Percentiles rank a stretch among this genome's conserved stretches.
These are phyloP conservation scores for Epiblema foenella DNA, from an alignment of 2,888 invertebrate species.

Conservation along the genomic window DNA sequence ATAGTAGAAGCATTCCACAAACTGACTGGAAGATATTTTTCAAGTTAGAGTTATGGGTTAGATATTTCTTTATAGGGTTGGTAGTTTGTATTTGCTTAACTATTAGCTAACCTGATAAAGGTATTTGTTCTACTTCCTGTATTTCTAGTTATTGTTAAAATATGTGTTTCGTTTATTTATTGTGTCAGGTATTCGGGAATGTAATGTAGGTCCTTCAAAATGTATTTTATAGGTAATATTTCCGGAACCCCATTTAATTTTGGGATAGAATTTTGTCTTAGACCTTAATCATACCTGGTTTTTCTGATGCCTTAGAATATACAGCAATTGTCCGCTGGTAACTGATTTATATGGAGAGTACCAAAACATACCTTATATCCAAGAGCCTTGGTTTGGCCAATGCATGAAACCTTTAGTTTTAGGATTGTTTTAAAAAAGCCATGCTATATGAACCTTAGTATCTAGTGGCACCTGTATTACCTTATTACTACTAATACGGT, in stretches of 20 bases:
- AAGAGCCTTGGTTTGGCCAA: background rate
- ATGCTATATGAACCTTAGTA: background rate
- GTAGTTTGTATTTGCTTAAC: conserved; percentile 19
- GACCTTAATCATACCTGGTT: background rate
- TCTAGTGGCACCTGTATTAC: background rate
- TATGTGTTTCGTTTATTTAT: background rate
- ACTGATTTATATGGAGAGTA: background rate
- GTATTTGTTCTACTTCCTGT: conserved; percentile 6
- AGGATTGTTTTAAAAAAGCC: background rate
- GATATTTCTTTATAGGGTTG: conserved; percentile 37
- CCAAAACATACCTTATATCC: background rate
- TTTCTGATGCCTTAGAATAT: background rate
- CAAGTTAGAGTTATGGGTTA: conserved; percentile 35
- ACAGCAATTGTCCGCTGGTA: background rate
- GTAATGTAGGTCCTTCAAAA: background rate
- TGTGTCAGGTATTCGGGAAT: conserved; percentile 4
- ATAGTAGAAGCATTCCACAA: conserved; percentile 22
- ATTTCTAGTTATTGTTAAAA: conserved; percentile 18
- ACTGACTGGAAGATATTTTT: conserved; percentile 37
- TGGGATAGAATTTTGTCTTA: background rate
- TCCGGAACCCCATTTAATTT: background rate
- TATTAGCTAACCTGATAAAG: conserved; percentile 27
- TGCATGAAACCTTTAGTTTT: background rate
- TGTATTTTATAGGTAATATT: background rate
- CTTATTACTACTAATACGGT: too few relatives aligned